A percentile compares a stretch with the other conserved stretches of the same genome.
phyloP scores from a whole-genome alignment of 2,888 invertebrate species.

The Rhopalosiphum nymphaeae region DNA sequence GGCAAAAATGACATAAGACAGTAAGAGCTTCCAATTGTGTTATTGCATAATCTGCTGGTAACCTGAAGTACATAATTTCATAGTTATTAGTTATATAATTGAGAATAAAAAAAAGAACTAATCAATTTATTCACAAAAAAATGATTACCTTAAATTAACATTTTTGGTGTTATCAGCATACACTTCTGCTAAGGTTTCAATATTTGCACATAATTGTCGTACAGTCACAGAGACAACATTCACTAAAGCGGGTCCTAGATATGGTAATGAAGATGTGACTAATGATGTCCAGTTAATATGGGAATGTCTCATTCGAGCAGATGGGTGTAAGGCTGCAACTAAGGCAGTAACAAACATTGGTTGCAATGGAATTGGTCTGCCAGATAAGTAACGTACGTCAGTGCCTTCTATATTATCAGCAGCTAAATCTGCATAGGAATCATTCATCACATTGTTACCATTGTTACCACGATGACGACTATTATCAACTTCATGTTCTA shows the following conservation, averaged over 20 bases:
- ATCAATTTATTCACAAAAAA: background rate
- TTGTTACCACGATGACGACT: constrained; percentile 69
- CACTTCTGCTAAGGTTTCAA: constrained; percentile 76
- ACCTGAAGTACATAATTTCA: constrained; percentile 21
- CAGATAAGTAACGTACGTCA: constrained; percentile 74
- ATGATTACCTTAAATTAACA: constrained; percentile 61
- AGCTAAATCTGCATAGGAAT: constrained; percentile 58
- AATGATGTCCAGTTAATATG: constrained; percentile 88
- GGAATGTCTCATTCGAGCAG: constrained; percentile 72
- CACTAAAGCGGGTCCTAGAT: constrained; percentile 82
- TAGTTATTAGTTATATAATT: constrained; percentile 13
- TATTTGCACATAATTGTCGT: constrained; percentile 83
- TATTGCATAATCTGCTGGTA: constrained; percentile 83
- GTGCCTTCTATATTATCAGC: constrained; percentile 54
- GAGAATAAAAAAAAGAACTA: background rate
- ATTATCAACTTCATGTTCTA: constrained; percentile 79
- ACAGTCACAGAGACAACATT: constrained; percentile 83
- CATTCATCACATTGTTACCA: constrained; percentile 38
- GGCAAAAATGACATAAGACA: constrained; percentile 83
- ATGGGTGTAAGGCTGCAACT: constrained; percentile 79
- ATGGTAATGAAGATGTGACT: constrained; percentile 84
- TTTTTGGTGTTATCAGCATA: constrained; percentile 64
- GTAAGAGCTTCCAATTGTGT: constrained; percentile 84
- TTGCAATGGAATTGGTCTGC: constrained; percentile 81
- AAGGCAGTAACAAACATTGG: constrained; percentile 86